phyloP scores from a whole-genome alignment of 1,140 invertebrate species.

The Apocrypta bakeri region DNA sequence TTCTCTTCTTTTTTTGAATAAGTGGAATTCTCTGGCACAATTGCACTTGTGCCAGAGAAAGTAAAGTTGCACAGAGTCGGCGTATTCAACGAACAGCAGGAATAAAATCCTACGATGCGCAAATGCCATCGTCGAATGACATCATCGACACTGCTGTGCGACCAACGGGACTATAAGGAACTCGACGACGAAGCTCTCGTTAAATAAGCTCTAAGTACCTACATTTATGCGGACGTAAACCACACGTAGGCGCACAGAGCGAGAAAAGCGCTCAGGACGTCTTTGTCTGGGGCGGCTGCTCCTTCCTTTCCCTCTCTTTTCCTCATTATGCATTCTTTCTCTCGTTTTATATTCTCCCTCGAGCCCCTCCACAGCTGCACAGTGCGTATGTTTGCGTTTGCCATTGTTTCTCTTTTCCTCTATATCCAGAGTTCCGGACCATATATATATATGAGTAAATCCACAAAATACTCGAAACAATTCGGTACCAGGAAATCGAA shows the following conservation, averaged over 20 bases:
- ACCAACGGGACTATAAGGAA: too few species aligned
- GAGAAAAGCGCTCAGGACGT: background rate
- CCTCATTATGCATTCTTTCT: constrained; percentile 7
- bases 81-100: too few species aligned
- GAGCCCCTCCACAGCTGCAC: background rate
- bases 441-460: too few species aligned
- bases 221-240: too few species aligned
- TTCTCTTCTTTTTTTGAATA: too few species aligned
- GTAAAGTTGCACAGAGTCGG: too few species aligned
- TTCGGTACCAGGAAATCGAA: too few species aligned
- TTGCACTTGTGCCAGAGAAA: too few species aligned
- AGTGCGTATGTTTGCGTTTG: constrained; percentile 14
- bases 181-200: background rate
- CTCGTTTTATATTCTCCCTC: background rate
- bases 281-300: background rate
- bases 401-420: background rate
- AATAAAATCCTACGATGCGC: too few species aligned
- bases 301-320: background rate
- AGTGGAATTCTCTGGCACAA: too few species aligned
- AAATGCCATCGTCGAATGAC: background rate
- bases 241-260: background rate
- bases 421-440: too few species aligned
- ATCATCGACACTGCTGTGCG: background rate
- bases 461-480: too few species aligned
- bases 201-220: background rate